A percentile compares a stretch with the other conserved stretches of the same genome.
Evolutionary conservation across 2,113 vertebrate species (phyloP).

Genomic region (Tychaedon coryphoeus): DNA sequence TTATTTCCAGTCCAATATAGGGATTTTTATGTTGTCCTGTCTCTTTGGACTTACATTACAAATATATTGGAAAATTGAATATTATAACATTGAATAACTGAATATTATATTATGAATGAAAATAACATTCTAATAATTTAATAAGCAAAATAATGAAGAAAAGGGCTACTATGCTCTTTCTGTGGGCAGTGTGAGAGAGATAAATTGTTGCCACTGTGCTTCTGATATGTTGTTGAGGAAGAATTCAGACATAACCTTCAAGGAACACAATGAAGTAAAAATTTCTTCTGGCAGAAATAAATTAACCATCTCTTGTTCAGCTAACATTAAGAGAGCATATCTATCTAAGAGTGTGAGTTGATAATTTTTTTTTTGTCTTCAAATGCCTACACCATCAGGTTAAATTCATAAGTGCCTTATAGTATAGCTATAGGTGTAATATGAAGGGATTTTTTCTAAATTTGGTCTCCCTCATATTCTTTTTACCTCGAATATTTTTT

Average conservation of each 20-base stretch:
- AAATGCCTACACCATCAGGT: not conserved
- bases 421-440: not conserved
- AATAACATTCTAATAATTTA: not conserved
- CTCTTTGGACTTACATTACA: not conserved
- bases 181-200: not conserved
- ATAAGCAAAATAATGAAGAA: not conserved
- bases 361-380: not conserved
- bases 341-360: not conserved
- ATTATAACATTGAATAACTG: not conserved
- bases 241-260: not conserved
- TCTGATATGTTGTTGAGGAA: not conserved
- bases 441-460: not conserved
- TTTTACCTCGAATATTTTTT: not conserved
- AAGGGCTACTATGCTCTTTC: not conserved
- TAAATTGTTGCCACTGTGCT: not conserved
- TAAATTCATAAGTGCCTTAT: not conserved
- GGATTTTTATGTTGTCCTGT: not conserved
- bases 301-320: not conserved
- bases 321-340: not conserved
- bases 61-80: not conserved
- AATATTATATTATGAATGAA: not conserved
- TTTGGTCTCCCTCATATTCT: not conserved
- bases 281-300: not conserved
- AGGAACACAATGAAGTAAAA: not conserved
- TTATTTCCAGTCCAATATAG: not conserved